These are phyloP conservation scores for Pseudococcus jackbeardsleyi DNA, from an alignment of 2,888 invertebrate genomes.

Conservation along the genomic window DNA sequence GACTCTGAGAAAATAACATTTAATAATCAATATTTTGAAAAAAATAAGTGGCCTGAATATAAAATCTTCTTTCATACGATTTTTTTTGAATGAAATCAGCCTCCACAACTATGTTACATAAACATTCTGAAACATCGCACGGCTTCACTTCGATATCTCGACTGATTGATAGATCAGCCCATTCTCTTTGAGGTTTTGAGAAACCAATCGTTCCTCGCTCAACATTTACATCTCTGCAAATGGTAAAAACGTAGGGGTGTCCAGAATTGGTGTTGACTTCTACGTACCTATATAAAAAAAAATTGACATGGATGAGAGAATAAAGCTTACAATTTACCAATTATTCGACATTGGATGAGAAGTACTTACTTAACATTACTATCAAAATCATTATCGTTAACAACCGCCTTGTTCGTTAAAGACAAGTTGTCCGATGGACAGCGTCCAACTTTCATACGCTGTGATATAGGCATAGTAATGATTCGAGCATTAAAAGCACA, in stretches of 20 bases:
- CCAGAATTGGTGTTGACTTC: constrained; percentile 86
- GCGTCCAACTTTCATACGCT: constrained; percentile 82
- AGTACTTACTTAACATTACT: constrained; percentile 82
- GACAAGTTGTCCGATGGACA: constrained; percentile 94
- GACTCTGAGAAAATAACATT: constrained; percentile 70
- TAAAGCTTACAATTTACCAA: no score
- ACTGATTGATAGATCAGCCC: constrained; percentile 94
- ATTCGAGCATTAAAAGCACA: no score
- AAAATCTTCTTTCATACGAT: constrained; percentile 76
- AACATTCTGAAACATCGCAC: constrained; percentile 83
- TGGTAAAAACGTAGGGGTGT: constrained; percentile 87
- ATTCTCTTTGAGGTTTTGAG: constrained; percentile 94
- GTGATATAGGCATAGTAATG: neutral
- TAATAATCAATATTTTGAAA: neutral
- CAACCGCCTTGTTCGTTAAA: constrained; percentile 91
- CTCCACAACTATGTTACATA: constrained; percentile 87
- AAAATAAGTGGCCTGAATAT: neutral
- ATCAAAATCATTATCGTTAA: constrained; percentile 88
- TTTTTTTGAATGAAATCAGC: constrained; percentile 96
- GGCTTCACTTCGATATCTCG: constrained; percentile 90
- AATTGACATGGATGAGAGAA: neutral
- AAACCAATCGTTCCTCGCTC: constrained; percentile 90
- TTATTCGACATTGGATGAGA: no score
- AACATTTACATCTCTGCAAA: constrained; percentile 81
- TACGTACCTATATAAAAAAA: constrained; percentile 77